Conservation (phyloP, 2,797 vertebrate genomes). For the Tokudaia tokunoshimensis region DNA sequence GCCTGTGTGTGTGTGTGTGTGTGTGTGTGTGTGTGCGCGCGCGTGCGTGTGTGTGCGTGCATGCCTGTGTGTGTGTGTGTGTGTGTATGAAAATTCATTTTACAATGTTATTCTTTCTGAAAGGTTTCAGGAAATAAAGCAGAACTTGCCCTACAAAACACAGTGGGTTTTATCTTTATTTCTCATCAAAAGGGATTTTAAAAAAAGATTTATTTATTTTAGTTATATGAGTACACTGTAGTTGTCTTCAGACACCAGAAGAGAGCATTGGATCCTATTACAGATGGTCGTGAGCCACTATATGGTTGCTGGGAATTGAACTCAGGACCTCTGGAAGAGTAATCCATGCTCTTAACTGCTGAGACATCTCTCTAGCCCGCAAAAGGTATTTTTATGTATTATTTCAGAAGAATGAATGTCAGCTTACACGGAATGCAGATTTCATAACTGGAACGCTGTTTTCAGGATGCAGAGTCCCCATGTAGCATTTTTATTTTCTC, state of each 20-base stretch:
- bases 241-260: not conserved
- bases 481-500: conserved; percentile 24
- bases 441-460: conserved; percentile 12
- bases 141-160: conserved; percentile 27
- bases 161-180: not conserved
- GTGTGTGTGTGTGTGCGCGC: not conserved
- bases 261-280: not conserved
- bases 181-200: not conserved
- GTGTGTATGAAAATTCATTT: not conserved
- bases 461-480: conserved; percentile 30
- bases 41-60: no score
- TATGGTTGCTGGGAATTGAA: not conserved
- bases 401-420: not conserved
- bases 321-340: not conserved
- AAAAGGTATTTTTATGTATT: not conserved
- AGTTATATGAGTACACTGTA: not conserved
- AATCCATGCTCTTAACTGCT: not conserved
- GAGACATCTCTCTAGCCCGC: not conserved
- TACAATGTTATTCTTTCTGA: conserved; percentile 28
- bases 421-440: not conserved
- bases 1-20: not conserved
- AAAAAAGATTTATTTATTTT: not conserved
- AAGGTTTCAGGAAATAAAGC: conserved; percentile 15
- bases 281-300: not conserved
- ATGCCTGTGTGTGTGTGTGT: not conserved